phyloP scores from a whole-genome alignment of 2,888 invertebrate genomes.

The Agrilus biguttatus region DNA sequence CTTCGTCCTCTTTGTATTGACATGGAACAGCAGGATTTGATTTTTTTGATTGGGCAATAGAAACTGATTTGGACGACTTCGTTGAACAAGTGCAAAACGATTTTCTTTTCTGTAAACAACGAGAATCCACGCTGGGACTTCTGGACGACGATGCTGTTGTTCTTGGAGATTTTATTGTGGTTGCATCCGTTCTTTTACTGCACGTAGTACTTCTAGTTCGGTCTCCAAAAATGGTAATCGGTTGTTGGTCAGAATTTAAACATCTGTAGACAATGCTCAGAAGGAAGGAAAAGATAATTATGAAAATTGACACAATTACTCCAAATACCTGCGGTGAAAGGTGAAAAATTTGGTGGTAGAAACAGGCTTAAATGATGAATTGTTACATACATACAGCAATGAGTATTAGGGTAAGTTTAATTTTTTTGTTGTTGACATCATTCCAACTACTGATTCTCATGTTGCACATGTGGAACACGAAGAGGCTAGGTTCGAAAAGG shows the following conservation, averaged over 20 bases:
- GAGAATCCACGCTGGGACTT: too few relatives aligned
- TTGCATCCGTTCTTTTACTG: too few relatives aligned
- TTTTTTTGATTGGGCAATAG: too few relatives aligned
- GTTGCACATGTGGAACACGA: slow-evolving; percentile 32
- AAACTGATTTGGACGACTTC: too few relatives aligned
- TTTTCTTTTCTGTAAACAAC: too few relatives aligned
- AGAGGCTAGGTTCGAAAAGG: slow-evolving; percentile 23
- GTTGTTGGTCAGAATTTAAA: slow-evolving; percentile 7
- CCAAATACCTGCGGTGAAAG: slow-evolving; percentile 12
- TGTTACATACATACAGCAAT: slow-evolving; percentile 19
- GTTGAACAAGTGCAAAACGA: too few relatives aligned
- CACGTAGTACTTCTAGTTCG: too few relatives aligned
- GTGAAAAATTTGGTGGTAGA: background rate
- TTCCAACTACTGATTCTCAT: slow-evolving; percentile 26
- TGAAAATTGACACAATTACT: slow-evolving; percentile 11
- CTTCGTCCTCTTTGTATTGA: too few relatives aligned
- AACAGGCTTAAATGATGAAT: background rate
- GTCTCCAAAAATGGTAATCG: background rate
- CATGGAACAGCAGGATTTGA: too few relatives aligned
- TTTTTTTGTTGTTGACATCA: slow-evolving; percentile 19
- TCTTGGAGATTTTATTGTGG: too few relatives aligned
- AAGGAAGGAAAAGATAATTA: slow-evolving; percentile 13
- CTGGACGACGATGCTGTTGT: too few relatives aligned
- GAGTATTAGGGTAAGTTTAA: slow-evolving; percentile 22
- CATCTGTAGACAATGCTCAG: slow-evolving; percentile 12